Base-by-base conservation (phyloP, 2,113 vertebrate species). In the Oreochromis aureus region DNA sequence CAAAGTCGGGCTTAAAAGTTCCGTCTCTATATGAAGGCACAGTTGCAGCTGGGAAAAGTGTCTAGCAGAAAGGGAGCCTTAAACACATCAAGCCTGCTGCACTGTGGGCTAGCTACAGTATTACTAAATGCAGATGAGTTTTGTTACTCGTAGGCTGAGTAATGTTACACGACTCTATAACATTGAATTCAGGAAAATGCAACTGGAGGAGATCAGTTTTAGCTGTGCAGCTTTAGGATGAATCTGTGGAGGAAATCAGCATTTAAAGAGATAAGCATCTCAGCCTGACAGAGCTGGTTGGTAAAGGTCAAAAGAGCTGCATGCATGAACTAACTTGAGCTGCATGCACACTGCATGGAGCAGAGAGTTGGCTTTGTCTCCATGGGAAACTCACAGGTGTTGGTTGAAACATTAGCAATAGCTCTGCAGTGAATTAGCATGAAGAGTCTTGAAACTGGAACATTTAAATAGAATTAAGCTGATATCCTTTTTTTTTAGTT, bases 1-100 rank as follows among this genome's bases (percentile, higher is more conserved):
- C 87, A 92, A 91, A 93, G 91, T 91, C 89, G 41, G 78, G 53
- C 82, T 89, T 79, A 89, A 92, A 93, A 93, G 86, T 85, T 87
- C 69, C 44, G 18, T 84, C 82, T 93, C 89, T 84, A 61, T 86
- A 90, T 76, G 63, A 90, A 90, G 87, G 88, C 82, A 83, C 48
- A 61, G 66, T 46, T 61, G 48, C 87, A 85, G 86, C 92, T 82
- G 82, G 86, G 44, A 24, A 82, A 93, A 84, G 76, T 56, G 84
- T 55, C 48, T 46, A 12, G 66, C 79, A 63, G 69, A 13, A 48
- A 22, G 58, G 48, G 30, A 51, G 24, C 16, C 24, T 32, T 78
- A 51, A 51, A 78, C 46, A 19, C 46, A 39, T 71, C 30, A 7
- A 2, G 9, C 24, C 27, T 22, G 55, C 36, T 34, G 73, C 10